Conservation (phyloP, 2,113 vertebrate species). For the Saguinus imperator region DNA sequence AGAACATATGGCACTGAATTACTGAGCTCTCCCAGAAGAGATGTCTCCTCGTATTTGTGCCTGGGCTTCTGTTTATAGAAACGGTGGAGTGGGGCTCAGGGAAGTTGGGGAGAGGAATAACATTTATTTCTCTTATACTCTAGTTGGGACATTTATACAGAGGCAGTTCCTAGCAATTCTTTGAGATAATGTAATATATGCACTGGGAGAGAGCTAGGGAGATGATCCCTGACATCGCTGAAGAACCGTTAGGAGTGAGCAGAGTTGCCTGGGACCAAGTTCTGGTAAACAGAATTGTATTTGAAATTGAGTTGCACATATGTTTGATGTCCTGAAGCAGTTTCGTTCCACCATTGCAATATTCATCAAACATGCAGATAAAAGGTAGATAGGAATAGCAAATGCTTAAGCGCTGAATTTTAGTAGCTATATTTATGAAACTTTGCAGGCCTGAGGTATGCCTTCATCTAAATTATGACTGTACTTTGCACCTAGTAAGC, state of each 20-base stretch:
- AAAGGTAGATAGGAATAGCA: neutral
- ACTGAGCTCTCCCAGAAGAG: neutral
- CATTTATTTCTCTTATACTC: neutral
- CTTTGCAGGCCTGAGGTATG: neutral
- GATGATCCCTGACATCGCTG: neutral
- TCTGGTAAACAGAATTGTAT: slow-evolving; percentile 35
- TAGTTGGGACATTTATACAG: neutral
- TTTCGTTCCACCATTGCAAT: neutral
- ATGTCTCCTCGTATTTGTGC: neutral
- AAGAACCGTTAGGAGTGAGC: neutral
- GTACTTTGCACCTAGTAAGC: neutral
- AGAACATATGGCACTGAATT: neutral
- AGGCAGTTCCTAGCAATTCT: neutral
- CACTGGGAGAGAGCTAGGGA: neutral
- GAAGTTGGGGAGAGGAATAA: neutral
- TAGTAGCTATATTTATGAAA: neutral
- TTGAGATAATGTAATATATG: neutral
- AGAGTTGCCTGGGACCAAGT: neutral
- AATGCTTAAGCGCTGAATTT: neutral
- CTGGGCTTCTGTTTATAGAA: slow-evolving; percentile 9
- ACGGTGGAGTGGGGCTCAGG: neutral
- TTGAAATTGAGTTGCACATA: neutral
- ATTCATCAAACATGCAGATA: neutral
- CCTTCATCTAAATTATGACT: neutral
- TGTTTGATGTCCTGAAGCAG: neutral